phyloP scores from a whole-genome alignment of 2,888 invertebrate species.

The Abscondita cerata region DNA sequence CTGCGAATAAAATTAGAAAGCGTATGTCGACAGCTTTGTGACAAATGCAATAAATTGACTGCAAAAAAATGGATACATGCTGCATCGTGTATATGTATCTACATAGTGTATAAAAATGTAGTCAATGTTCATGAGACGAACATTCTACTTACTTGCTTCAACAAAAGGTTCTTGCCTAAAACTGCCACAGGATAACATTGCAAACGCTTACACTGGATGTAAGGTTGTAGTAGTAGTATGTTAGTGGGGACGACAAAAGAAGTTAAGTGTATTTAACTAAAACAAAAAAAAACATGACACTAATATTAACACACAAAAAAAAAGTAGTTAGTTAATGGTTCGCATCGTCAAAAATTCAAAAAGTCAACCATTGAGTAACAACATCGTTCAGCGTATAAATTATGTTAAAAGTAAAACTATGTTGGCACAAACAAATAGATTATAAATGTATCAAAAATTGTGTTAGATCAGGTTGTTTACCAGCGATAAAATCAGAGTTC shows the following conservation, averaged over 20 bases:
- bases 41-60: too few species aligned
- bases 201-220: constrained; percentile 9
- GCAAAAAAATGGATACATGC: too few species aligned
- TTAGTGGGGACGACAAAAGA: constrained; percentile 22
- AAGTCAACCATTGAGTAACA: constrained; percentile 2
- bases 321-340: background rate
- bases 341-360: background rate
- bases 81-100: too few species aligned
- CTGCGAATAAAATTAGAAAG: too few species aligned
- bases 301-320: background rate
- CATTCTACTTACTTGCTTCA: constrained; percentile 22
- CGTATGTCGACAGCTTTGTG: too few species aligned
- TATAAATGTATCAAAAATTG: constrained; percentile 10
- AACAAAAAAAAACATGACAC: constrained; percentile 18
- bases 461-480: constrained; percentile 7
- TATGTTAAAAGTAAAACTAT: background rate
- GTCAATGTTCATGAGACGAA: background rate
- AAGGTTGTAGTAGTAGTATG: constrained; percentile 9
- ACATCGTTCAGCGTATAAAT: background rate
- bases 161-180: constrained; percentile 14
- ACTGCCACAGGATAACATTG: constrained; percentile 24
- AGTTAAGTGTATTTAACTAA: constrained; percentile 20
- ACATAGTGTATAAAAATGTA: too few species aligned
- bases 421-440: constrained; percentile 5
- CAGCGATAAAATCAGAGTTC: background rate